phyloP scores from a whole-genome alignment of 2,888 invertebrate genomes.

The Cotesia congregata region DNA sequence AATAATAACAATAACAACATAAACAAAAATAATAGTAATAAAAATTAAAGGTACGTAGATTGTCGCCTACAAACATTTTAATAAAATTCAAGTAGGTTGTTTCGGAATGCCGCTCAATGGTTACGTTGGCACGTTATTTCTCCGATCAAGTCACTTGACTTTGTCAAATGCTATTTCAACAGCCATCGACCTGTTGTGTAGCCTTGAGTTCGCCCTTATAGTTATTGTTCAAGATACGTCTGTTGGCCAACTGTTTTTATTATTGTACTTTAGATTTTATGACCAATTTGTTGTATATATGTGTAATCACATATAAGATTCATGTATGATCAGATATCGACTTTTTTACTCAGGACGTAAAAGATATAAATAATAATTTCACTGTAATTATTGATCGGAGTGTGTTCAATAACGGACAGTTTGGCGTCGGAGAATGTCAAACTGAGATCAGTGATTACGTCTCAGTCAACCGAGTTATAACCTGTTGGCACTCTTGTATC shows the following conservation, averaged over 20 bases:
- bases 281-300: no score
- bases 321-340: no score
- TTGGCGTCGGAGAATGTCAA: conserved; percentile 22
- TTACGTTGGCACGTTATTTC: conserved; percentile 32
- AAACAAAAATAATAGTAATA: no score
- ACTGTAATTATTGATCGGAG: conserved; percentile 1
- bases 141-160: conserved; percentile 37
- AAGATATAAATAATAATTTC: no score
- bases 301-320: no score
- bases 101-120: conserved; percentile 45
- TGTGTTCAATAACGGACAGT: conserved; percentile 11
- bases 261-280: background rate
- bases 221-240: background rate
- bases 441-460: conserved; percentile 10
- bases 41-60: background rate
- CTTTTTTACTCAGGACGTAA: no score
- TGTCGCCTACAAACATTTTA: conserved; percentile 33
- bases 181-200: conserved; percentile 35
- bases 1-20: background rate
- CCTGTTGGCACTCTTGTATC: background rate
- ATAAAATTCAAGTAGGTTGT: conserved; percentile 47
- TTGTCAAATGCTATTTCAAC: conserved; percentile 30
- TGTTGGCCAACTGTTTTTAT: conserved; percentile 2
- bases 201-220: conserved; percentile 29
- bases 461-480: background rate